phyloP scores from a whole-genome alignment of 1,140 invertebrate genomes.

The Gyrodactylus salaris region DNA sequence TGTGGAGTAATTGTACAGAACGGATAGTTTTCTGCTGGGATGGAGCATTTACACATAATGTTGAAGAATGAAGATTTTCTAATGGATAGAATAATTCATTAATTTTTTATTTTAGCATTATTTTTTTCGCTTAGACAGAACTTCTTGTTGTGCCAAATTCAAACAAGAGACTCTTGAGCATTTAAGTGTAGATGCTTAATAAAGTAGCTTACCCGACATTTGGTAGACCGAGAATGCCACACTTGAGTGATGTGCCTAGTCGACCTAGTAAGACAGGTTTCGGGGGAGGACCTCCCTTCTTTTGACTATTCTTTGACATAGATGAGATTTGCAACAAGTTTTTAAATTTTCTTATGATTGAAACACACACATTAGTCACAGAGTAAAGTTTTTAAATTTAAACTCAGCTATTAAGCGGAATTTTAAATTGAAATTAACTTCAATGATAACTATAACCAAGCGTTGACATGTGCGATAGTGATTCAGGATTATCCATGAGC shows the following conservation, averaged over 20 bases:
- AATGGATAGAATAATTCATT: conserved; percentile 11
- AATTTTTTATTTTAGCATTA: too few relatives aligned
- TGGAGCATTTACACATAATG: conserved; percentile 73
- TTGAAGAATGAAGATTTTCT: conserved; percentile 97
- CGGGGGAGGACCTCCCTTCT: conserved; percentile 31
- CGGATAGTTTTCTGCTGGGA: conserved; percentile 82
- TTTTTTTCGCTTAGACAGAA: too few relatives aligned
- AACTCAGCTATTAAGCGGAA: too few relatives aligned
- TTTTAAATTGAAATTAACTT: conserved; percentile 53
- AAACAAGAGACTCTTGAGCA: too few relatives aligned
- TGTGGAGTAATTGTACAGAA: conserved; percentile 99
- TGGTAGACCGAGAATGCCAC: conserved; percentile 68
- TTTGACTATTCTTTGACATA: conserved; percentile 27
- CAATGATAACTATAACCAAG: background rate
- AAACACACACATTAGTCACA: too few relatives aligned
- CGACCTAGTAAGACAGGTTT: conserved; percentile 60
- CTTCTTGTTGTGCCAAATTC: too few relatives aligned
- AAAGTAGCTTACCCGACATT: conserved; percentile 41
- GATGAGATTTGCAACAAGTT: too few relatives aligned
- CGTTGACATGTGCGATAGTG: background rate
- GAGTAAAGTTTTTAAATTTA: too few relatives aligned
- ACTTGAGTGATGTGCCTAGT: conserved; percentile 77
- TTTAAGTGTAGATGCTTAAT: too few relatives aligned
- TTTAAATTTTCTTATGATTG: too few relatives aligned
- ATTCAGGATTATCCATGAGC: conserved; percentile 1